Evolutionary conservation across 1,140 invertebrate genomes (phyloP).

Genomic region (Adelges cooleyi): DNA sequence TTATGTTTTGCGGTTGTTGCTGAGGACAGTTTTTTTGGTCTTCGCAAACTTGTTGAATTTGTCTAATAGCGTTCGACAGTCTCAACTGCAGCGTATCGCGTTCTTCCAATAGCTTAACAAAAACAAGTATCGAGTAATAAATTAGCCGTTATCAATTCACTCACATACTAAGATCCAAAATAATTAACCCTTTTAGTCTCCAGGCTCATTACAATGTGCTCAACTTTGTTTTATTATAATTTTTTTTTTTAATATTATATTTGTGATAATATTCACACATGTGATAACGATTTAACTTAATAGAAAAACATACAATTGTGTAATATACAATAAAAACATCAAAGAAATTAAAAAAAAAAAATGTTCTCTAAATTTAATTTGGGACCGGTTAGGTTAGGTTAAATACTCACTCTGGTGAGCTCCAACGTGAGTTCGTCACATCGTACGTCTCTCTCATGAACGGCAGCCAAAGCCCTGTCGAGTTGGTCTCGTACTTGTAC

Average conservation of each 20-base stretch:
- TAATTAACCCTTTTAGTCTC: too few relatives aligned
- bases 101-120: slow-evolving; percentile 56
- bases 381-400: too few relatives aligned
- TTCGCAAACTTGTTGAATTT: not conserved
- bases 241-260: too few relatives aligned
- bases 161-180: too few relatives aligned
- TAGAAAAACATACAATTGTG: too few relatives aligned
- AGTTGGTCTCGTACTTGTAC: slow-evolving; percentile 44
- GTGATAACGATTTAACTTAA: too few relatives aligned
- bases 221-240: too few relatives aligned
- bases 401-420: slow-evolving; percentile 49
- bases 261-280: too few relatives aligned
- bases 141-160: not conserved
- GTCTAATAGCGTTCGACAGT: slow-evolving; percentile 61
- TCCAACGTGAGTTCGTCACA: slow-evolving; percentile 81
- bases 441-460: slow-evolving; percentile 74
- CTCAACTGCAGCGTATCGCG: slow-evolving; percentile 69
- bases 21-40: too few relatives aligned
- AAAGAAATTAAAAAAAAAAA: not conserved
- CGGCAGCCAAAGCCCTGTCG: slow-evolving; percentile 69
- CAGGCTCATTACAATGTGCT: too few relatives aligned
- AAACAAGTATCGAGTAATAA: not conserved
- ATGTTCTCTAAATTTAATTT: too few relatives aligned
- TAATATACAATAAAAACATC: not conserved
- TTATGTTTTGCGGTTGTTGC: too few relatives aligned